Base-by-base conservation (phyloP, 2,888 invertebrate species). In the Thymelicus acteon region DNA sequence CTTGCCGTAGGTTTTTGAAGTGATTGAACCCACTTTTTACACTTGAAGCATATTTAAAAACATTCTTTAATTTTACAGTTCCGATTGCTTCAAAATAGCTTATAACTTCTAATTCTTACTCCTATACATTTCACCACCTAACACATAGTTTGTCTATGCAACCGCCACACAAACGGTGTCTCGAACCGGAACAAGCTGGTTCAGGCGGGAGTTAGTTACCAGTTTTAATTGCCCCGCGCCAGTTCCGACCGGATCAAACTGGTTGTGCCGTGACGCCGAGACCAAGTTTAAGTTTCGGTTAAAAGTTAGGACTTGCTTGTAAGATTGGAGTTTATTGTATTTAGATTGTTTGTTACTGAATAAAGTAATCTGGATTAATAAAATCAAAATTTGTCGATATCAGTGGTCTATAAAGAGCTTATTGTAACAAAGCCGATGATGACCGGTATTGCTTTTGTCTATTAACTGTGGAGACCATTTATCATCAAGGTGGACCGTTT, bases 171-270 rank as follows among this genome's bases (percentile, higher is more conserved):
- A 69, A 69, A 54, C 24, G 63, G 62, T 69, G 57, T 57, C 47
- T 63, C 57, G 57, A 47, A 57, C 62, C 63, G 57, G 63, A 54
- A 63, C 54, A 63, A 57, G 39, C 63, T 62, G 68, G 61, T 54
- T 54, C 60, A 73, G 71, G 75, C 73, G 72, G 64, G 75, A 79
- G 82, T 80, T 80, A 72, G 79, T 76, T 75, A 67, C 77, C 77
- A 76, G 81, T 79, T 84, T 79, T 84, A 82, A 84, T 83, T 83
- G 81, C 75, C 82, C 76, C 75, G 76, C 77, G 80, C 78, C 78
- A 78, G 82, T 82, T 82, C 78, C 78, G 80, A 84, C 82, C 78
- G 75, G 82, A 82, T 83, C 81, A 82, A 76, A 77, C 78, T 76
- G 78, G 76, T 72, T 72, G 77, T 73, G 65, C 57, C 13, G 48